A percentile compares a stretch with the other conserved stretches of the same genome.
phyloP scores from a whole-genome alignment of 2,888 invertebrate species.

The Salpingus planirostris region DNA sequence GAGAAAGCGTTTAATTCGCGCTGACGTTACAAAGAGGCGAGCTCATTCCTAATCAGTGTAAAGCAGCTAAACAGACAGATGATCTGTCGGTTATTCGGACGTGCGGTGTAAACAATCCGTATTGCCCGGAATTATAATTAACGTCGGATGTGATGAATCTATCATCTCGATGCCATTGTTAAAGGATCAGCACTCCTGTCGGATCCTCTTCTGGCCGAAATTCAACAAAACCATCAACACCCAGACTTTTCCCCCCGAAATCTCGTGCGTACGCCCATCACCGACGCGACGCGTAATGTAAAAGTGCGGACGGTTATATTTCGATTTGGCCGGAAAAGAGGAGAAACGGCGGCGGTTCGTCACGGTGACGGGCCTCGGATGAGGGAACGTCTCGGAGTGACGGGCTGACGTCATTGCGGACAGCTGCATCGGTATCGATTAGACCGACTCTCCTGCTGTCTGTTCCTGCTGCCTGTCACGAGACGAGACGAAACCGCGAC shows the following conservation, averaged over 20 bases:
- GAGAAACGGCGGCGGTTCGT: not conserved
- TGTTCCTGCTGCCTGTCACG: conserved; percentile 25
- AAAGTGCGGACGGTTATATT: not conserved
- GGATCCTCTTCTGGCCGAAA: conserved; percentile 3
- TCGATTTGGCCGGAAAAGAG: not conserved
- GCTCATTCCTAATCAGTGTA: too few species aligned
- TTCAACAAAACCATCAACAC: too few species aligned
- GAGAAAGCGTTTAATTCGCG: too few species aligned
- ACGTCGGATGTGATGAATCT: conserved; percentile 35
- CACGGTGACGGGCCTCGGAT: too few species aligned
- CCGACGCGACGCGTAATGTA: too few species aligned
- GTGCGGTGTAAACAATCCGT: conserved; percentile 28
- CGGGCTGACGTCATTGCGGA: conserved; percentile 41
- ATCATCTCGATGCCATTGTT: conserved; percentile 24
- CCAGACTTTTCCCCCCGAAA: too few species aligned
- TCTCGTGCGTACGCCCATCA: too few species aligned
- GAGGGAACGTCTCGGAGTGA: too few species aligned
- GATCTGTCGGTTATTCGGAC: too few species aligned
- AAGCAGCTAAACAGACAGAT: too few species aligned
- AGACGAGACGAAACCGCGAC: conserved; percentile 14
- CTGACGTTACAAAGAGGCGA: too few species aligned
- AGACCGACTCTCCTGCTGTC: conserved; percentile 26
- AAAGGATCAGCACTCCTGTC: too few species aligned
- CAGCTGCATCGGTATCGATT: conserved; percentile 42
- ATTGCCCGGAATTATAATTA: conserved; percentile 33